Evolutionary conservation across 2,113 vertebrate genomes (phyloP).

Genomic region (Pterocles orientalis): DNA sequence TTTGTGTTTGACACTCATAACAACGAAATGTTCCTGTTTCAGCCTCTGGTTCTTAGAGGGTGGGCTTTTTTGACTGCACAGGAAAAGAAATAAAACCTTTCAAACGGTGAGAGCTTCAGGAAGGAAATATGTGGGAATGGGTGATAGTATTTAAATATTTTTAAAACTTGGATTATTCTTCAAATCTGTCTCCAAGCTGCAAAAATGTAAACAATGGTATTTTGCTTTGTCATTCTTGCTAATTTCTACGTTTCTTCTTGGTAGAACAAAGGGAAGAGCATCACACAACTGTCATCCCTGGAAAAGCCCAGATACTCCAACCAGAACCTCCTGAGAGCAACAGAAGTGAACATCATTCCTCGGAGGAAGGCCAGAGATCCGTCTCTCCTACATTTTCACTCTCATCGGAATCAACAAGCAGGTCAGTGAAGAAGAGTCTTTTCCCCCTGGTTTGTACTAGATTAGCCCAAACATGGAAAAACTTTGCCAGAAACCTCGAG

Average conservation of each 20-base stretch:
- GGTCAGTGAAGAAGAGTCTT: slow-evolving; percentile 41
- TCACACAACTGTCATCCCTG: neutral
- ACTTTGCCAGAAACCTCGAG: fast-evolving
- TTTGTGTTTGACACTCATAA: neutral
- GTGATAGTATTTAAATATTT: neutral
- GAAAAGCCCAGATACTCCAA: neutral
- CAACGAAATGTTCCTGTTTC: neutral
- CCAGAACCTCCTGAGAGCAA: neutral
- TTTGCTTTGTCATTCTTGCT: neutral
- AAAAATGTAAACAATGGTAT: neutral
- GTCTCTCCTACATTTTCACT: neutral
- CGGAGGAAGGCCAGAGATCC: neutral
- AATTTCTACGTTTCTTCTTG: neutral
- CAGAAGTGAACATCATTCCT: neutral
- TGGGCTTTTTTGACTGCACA: neutral
- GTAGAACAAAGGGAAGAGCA: slow-evolving; percentile 18
- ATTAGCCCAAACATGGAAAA: fast-evolving
- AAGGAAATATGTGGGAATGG: neutral
- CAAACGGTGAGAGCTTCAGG: neutral
- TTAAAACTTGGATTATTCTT: neutral
- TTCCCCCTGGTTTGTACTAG: neutral
- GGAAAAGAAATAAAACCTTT: neutral
- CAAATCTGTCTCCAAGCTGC: neutral
- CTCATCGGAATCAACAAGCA: slow-evolving; percentile 57
- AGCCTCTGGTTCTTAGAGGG: neutral